Base-by-base conservation (phyloP, 2,888 invertebrate genomes). In the Agonopterix subpropinquella region DNA sequence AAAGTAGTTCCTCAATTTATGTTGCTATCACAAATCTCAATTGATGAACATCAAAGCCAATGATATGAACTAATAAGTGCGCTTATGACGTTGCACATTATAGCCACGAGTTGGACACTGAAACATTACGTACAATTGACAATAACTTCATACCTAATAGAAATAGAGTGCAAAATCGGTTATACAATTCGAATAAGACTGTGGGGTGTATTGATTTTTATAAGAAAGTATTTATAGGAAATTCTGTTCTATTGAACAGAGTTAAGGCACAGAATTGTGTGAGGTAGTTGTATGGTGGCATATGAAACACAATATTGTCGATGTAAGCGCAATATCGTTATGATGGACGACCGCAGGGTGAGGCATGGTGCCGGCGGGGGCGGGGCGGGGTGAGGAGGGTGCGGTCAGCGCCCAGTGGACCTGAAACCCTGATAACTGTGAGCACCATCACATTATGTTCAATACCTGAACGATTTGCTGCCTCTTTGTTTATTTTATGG, bases 251-350 rank as follows among this genome's bases (percentile, higher is more conserved):
- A 9, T 18, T 36, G 35, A 28, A 28, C 7, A 28, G 28, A 5
- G 28, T 28, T 28, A 28, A 28, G 28, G 28, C 5, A 28, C 28
- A 7, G 28, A 28, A 47, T 58, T 66, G 63, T 68, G 37, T 59
- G 2, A 44, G 61, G 57, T 28, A 39, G 39, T 39, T 39, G n/a
- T 9, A 5, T 48, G 50, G 45, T 52, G 58, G 39, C 9, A 61
- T 76, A 74, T 73, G 75, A 72, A 76, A 78, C 66, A 85, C 86
- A 86, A 88, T 88, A 88, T 87, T 86, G 86, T 82, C 73, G 80
- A 76, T 82, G 88, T 86, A 81, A 84, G 84, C 80, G 75, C 73
- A 80, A 81, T 84, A 80, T 73, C 73, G 80, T 81, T 85, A 86
- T 87, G 88, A 88, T 87, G 81, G 79, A 88, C 85, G 86, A 85